These are phyloP conservation scores for Nothobranchius kuhntae DNA, from an alignment of 2,113 vertebrate species.

Conservation along the genomic window DNA sequence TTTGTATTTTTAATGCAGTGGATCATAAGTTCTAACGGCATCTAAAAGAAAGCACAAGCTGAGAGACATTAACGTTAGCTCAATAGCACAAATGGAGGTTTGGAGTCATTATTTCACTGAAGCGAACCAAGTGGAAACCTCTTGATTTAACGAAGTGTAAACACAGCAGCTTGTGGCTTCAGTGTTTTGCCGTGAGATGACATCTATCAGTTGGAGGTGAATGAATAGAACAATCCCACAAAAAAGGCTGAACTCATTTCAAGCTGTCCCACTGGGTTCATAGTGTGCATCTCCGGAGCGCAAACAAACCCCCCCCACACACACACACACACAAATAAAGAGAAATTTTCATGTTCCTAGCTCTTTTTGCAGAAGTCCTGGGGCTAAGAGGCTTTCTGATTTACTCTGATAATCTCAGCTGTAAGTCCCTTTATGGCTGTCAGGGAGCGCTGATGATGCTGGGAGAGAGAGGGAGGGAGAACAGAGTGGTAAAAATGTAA, in stretches of 20 bases:
- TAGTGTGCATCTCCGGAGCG: constrained; percentile 12
- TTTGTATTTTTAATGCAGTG: too few relatives aligned
- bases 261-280: constrained; percentile 29
- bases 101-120: not conserved
- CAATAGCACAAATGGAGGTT: not conserved
- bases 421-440: constrained; percentile 57
- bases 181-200: constrained; percentile 27
- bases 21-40: too few relatives aligned
- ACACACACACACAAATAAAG: not conserved
- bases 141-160: constrained; percentile 49
- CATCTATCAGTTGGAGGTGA: constrained; percentile 50
- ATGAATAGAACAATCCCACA: constrained; percentile 38
- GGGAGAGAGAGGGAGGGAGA: constrained; percentile 32
- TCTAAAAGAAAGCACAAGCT: not conserved
- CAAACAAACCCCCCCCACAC: not conserved
- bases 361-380: constrained; percentile 49
- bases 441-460: constrained; percentile 36
- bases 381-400: constrained; percentile 71
- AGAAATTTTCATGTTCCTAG: constrained; percentile 26
- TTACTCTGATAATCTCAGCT: constrained; percentile 71
- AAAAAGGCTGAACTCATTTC: constrained; percentile 36
- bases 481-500: constrained; percentile 52
- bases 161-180: constrained; percentile 41
- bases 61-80: not conserved
- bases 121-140: constrained; percentile 21